Evolutionary conservation across 2,797 vertebrate species (phyloP).

Genomic region (Hippopotamyrus pictus): DNA sequence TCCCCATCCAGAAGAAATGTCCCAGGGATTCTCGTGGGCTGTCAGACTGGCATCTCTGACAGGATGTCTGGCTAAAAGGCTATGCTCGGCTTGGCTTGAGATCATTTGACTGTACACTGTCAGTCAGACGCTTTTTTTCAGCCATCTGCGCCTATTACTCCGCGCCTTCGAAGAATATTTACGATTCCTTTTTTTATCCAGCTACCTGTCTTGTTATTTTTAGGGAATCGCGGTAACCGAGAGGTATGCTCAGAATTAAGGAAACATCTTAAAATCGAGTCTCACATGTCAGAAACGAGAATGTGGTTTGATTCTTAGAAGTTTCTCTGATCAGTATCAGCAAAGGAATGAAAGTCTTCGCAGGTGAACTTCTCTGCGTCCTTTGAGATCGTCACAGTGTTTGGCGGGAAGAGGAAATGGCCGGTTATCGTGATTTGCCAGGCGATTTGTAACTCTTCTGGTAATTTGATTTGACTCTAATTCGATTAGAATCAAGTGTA

Average conservation of each 20-base stretch:
- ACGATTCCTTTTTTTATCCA: neutral
- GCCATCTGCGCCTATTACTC: conserved; percentile 36
- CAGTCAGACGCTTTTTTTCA: conserved; percentile 32
- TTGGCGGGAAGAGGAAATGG: neutral
- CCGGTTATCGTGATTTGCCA: neutral
- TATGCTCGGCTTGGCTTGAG: conserved; percentile 61
- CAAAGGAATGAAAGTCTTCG: neutral
- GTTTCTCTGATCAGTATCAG: neutral
- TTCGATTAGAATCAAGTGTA: conserved; percentile 46
- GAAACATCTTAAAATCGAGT: neutral
- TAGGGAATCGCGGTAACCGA: neutral
- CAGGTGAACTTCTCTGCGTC: neutral
- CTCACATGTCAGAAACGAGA: neutral
- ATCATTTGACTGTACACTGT: conserved; percentile 52
- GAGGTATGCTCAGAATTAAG: neutral
- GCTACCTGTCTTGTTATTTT: neutral
- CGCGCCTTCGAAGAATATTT: conserved; percentile 28
- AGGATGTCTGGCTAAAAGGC: conserved; percentile 56
- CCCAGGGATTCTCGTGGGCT: conserved; percentile 49
- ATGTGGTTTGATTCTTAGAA: neutral
- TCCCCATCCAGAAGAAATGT: conserved; percentile 55
- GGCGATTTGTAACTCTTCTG: neutral
- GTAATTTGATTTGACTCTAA: conserved; percentile 26
- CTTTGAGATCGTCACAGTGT: neutral
- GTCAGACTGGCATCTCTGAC: conserved; percentile 65